Evolutionary conservation across 2,113 vertebrate species (phyloP).

Genomic region (Clarias magur): DNA sequence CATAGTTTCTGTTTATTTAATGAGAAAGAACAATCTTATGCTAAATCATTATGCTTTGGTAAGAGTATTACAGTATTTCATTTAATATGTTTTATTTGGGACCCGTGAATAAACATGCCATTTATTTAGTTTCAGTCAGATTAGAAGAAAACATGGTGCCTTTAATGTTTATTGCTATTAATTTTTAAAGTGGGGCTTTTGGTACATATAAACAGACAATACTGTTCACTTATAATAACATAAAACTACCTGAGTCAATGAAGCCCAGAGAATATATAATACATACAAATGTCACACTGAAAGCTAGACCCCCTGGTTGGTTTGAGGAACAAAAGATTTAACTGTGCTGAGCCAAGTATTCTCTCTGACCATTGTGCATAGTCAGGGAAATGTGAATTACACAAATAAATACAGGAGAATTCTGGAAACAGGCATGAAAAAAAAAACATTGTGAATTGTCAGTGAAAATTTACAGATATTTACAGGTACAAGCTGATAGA

Average conservation of each 20-base stretch:
- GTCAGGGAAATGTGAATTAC: constrained; percentile 41
- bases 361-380: constrained; percentile 31
- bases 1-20: constrained; percentile 3
- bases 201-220: neutral
- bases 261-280: neutral
- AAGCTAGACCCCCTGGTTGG: constrained; percentile 18
- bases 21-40: neutral
- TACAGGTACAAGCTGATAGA: neutral
- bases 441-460: neutral
- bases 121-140: neutral
- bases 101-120: neutral
- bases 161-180: neutral
- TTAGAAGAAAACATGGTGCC: neutral
- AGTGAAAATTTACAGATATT: neutral
- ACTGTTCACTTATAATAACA: neutral
- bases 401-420: neutral
- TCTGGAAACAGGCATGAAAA: neutral
- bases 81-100: neutral
- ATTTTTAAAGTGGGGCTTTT: neutral
- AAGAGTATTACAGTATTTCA: neutral
- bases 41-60: neutral
- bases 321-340: constrained; percentile 47
- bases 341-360: constrained; percentile 48
- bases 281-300: constrained; percentile 25
- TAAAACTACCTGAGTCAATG: neutral